These are phyloP conservation scores for Nyctereutes procyonoides DNA, from an alignment of 2,113 vertebrate species.

Conservation along the genomic window DNA sequence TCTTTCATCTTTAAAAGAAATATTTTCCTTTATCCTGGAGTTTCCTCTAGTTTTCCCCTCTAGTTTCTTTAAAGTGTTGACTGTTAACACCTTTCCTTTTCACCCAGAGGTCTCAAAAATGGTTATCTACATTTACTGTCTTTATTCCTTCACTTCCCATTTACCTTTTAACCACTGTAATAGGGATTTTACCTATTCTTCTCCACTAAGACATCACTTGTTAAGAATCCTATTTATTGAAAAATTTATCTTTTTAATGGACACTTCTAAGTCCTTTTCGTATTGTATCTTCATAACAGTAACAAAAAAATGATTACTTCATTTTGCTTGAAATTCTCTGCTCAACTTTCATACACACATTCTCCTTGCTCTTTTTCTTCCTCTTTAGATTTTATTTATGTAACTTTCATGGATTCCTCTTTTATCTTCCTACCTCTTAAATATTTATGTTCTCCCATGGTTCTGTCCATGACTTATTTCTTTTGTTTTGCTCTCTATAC, in stretches of 20 bases:
- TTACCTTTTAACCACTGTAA: slow-evolving; percentile 12
- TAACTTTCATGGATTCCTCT: not conserved
- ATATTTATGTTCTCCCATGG: not conserved
- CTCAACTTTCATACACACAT: not conserved
- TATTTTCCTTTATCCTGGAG: not conserved
- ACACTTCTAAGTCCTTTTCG: not conserved
- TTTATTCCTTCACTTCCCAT: not conserved
- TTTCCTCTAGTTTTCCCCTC: not conserved
- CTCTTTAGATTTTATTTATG: not conserved
- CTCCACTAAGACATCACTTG: slow-evolving; percentile 7
- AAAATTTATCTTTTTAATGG: not conserved
- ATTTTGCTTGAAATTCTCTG: slow-evolving; percentile 20
- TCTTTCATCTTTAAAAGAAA: not conserved
- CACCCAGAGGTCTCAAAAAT: not conserved
- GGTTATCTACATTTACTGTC: not conserved
- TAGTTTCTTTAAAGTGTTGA: not conserved
- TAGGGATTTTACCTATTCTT: not conserved
- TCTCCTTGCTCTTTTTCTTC: slow-evolving; percentile 21
- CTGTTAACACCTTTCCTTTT: not conserved
- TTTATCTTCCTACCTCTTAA: not conserved
- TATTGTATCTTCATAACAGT: not conserved
- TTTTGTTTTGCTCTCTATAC: slow-evolving; percentile 39
- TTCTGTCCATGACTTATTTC: not conserved
- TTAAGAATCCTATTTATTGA: not conserved
- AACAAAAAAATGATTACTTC: not conserved